Percentiles rank a stretch among this genome's conserved stretches.
These are phyloP conservation scores for Anthonomus grandis DNA, from an alignment of 1,140 invertebrate genomes.

Conservation along the genomic window DNA sequence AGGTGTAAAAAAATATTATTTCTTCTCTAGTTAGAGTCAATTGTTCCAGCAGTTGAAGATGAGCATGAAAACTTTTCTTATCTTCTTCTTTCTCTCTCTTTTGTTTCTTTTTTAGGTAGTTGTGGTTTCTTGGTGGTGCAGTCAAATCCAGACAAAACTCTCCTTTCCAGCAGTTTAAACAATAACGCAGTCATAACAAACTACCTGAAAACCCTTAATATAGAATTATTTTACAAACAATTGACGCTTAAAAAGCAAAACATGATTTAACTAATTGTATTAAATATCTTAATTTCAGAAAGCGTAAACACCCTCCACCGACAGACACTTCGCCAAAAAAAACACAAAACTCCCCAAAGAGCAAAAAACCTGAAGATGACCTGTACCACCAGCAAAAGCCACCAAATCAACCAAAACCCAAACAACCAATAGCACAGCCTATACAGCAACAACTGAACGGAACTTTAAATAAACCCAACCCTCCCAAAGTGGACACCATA, in stretches of 20 bases:
- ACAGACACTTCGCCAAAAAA: conserved; percentile 31
- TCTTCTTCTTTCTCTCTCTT: no score
- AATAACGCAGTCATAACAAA: no score
- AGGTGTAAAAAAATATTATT: no score
- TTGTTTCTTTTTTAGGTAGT: no score
- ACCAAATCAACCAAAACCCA: background rate
- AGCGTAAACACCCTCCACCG: conserved; percentile 21
- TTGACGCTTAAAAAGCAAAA: background rate
- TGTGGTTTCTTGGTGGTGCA: no score
- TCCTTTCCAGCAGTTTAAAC: no score
- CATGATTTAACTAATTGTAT: background rate
- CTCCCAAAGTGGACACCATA: background rate
- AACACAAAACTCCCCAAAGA: conserved; percentile 17
- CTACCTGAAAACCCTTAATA: no score
- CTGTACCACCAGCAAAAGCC: conserved; percentile 15
- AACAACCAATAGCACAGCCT: conserved; percentile 5
- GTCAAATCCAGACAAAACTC: no score
- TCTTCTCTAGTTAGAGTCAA: no score
- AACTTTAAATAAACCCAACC: conserved; percentile 9
- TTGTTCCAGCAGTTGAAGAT: no score
- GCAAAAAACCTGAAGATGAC: background rate
- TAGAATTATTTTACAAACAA: no score
- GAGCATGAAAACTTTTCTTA: no score
- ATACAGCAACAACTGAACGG: conserved; percentile 27
- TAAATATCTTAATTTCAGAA: conserved; percentile 21